These are phyloP conservation scores for Ornithoptera priamus DNA, from an alignment of 2,888 invertebrate species.

Conservation along the genomic window DNA sequence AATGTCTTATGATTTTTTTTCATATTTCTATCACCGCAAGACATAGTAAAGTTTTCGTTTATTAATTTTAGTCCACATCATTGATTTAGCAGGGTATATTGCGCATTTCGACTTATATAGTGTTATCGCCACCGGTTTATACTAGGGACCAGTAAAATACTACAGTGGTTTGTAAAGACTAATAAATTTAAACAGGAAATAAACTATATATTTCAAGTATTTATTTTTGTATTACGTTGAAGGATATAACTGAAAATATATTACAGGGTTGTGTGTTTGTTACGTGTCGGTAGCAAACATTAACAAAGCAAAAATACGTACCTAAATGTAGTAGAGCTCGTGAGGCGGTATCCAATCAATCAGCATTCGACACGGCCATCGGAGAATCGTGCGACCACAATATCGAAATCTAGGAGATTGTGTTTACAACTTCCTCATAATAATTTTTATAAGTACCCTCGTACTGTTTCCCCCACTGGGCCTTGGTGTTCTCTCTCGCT, in stretches of 20 bases:
- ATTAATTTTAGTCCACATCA: too few relatives aligned
- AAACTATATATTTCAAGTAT: background rate
- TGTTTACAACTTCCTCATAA: background rate
- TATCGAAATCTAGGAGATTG: background rate
- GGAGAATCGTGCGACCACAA: conserved; percentile 30
- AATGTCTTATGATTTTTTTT: too few relatives aligned
- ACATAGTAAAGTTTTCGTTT: too few relatives aligned
- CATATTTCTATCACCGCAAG: too few relatives aligned
- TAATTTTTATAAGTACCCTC: background rate
- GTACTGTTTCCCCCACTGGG: too few relatives aligned
- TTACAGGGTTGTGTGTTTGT: conserved; percentile 26
- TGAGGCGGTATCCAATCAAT: conserved; percentile 51
- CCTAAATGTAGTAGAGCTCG: conserved; percentile 26
- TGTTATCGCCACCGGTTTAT: too few relatives aligned
- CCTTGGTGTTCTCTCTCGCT: too few relatives aligned
- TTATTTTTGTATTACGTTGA: background rate
- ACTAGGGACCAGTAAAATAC: too few relatives aligned
- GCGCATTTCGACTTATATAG: too few relatives aligned
- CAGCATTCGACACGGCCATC: conserved; percentile 58
- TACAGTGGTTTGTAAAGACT: background rate
- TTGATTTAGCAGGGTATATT: too few relatives aligned
- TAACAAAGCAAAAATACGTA: conserved; percentile 24
- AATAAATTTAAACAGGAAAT: background rate
- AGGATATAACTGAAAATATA: background rate
- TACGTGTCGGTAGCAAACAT: conserved; percentile 22